Evolutionary conservation across 2,797 vertebrate genomes (phyloP).

Genomic region (Acrossocheilus fasciatus): DNA sequence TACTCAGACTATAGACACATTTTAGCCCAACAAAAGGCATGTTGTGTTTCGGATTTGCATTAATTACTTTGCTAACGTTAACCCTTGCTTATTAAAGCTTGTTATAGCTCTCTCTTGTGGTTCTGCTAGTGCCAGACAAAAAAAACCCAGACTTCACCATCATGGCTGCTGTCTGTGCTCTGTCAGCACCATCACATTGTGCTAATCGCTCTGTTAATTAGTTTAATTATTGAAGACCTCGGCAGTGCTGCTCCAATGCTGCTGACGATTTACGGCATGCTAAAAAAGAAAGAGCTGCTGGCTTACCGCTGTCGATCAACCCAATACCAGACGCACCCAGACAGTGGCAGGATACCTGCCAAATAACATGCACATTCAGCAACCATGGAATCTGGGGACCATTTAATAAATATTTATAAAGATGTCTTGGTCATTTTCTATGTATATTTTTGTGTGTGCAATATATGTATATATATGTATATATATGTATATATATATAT

Average conservation of each 20-base stretch:
- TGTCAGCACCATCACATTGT: constrained; percentile 67
- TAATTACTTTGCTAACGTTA: constrained; percentile 51
- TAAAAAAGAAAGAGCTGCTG: constrained; percentile 47
- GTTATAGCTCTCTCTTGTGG: constrained; percentile 47
- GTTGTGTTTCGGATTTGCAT: constrained; percentile 36
- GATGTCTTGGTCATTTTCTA: too few species aligned
- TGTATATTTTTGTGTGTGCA: too few species aligned
- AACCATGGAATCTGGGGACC: neutral
- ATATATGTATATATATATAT: too few species aligned
- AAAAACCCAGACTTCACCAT: constrained; percentile 27
- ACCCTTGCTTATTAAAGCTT: constrained; percentile 47
- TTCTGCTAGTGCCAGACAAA: constrained; percentile 35
- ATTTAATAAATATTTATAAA: neutral
- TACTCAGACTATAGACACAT: neutral
- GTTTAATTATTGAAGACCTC: constrained; percentile 69
- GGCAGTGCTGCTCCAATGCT: constrained; percentile 60
- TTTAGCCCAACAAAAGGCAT: neutral
- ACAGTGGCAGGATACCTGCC: neutral
- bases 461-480: too few species aligned
- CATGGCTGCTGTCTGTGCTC: constrained; percentile 27
- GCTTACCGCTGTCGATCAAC: constrained; percentile 44
- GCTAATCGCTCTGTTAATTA: constrained; percentile 78
- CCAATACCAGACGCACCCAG: constrained; percentile 19
- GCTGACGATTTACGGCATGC: constrained; percentile 67
- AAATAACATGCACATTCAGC: neutral